A percentile compares a stretch with the other conserved stretches of the same genome.
These are phyloP conservation scores for human (Homo sapiens) DNA, from an alignment of 2,113 vertebrate species.

Conservation along the genomic window DNA sequence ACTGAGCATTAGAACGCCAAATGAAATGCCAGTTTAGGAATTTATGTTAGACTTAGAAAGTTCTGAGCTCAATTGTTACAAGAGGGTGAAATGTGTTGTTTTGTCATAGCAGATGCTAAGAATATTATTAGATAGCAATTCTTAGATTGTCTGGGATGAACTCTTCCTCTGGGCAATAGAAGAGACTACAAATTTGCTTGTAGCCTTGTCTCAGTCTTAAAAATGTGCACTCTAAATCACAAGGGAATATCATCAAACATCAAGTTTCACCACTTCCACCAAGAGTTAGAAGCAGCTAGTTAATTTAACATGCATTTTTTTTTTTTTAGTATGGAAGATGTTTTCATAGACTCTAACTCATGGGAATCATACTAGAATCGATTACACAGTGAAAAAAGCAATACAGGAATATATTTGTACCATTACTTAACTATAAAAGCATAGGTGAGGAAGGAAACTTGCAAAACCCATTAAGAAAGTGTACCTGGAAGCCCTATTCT, in stretches of 20 bases:
- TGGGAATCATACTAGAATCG: conserved; percentile 53
- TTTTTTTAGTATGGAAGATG: conserved; percentile 65
- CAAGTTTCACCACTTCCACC: conserved; percentile 49
- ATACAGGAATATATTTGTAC: conserved; percentile 51
- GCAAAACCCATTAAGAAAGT: conserved; percentile 43
- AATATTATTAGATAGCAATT: conserved; percentile 61
- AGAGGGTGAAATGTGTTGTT: background rate
- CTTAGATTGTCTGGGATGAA: conserved; percentile 17
- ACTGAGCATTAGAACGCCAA: background rate
- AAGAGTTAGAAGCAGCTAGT: conserved; percentile 43
- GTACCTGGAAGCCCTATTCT: background rate
- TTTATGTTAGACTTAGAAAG: background rate
- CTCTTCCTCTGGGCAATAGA: conserved; percentile 35
- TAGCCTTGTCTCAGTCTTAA: conserved; percentile 37
- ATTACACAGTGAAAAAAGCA: conserved; percentile 56
- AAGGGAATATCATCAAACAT: conserved; percentile 54
- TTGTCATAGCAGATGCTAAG: background rate
- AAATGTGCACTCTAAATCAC: conserved; percentile 11
- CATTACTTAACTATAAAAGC: conserved; percentile 45
- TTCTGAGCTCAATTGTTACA: background rate
- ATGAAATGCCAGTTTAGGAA: conserved; percentile 23
- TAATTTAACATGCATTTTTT: conserved; percentile 69
- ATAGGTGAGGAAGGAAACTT: conserved; percentile 18
- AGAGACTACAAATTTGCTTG: conserved; percentile 23
- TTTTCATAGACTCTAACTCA: conserved; percentile 64